These are phyloP conservation scores for Papilio xuthus DNA, from an alignment of 1,140 invertebrate species.

Conservation along the genomic window DNA sequence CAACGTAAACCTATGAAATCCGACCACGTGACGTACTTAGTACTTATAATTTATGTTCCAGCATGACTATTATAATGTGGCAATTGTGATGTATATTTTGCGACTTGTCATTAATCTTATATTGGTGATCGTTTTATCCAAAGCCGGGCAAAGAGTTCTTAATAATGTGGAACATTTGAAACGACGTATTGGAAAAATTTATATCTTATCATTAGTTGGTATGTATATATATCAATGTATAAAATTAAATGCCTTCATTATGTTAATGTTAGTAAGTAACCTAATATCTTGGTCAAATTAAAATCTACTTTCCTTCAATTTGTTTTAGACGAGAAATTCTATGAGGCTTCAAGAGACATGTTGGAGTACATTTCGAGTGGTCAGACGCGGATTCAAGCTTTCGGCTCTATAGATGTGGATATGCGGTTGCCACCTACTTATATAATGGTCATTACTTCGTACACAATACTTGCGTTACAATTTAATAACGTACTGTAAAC, in stretches of 20 bases:
- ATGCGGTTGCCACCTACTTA: constrained; percentile 57
- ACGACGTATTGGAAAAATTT: constrained; percentile 1
- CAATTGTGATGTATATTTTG: neutral
- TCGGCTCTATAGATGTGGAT: constrained; percentile 51
- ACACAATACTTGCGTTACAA: constrained; percentile 59
- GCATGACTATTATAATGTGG: neutral
- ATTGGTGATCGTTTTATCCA: neutral
- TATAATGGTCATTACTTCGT: constrained; percentile 53
- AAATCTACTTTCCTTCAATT: neutral
- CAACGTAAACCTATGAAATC: no score
- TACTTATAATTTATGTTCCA: neutral
- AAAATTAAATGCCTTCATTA: neutral
- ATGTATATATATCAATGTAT: neutral
- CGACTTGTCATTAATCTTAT: neutral
- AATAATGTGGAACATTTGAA: constrained; percentile 10
- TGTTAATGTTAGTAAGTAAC: no score
- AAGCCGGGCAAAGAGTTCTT: neutral
- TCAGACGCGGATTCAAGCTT: constrained; percentile 44
- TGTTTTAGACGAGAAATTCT: neutral
- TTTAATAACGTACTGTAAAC: constrained; percentile 53
- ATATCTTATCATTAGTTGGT: constrained; percentile 5
- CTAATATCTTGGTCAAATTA: no score
- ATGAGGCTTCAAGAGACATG: constrained; percentile 38
- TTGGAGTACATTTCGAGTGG: constrained; percentile 45
- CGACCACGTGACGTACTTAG: neutral